These are phyloP conservation scores for Conus canariensis DNA, from an alignment of 2,888 invertebrate species.

Conservation along the genomic window DNA sequence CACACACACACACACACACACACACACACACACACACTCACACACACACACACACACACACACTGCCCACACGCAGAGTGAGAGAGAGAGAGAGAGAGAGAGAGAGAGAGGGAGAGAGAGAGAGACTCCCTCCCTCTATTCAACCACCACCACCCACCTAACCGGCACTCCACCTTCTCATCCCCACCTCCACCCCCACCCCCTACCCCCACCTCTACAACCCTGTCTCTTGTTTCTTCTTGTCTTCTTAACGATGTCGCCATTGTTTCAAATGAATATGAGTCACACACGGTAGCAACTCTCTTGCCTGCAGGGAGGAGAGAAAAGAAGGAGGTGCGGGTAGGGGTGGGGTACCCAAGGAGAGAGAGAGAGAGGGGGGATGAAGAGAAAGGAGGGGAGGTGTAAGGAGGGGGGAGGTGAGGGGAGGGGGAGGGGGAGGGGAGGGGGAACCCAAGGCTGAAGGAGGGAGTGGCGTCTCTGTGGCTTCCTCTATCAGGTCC, in stretches of 20 bases:
- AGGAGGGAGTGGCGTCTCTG: background rate
- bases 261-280: background rate
- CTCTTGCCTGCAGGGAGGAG: background rate
- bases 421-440: background rate
- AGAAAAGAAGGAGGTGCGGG: background rate
- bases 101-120: too few relatives aligned
- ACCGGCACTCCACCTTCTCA: background rate
- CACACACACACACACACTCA: too few relatives aligned
- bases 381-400: background rate
- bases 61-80: too few relatives aligned
- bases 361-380: background rate
- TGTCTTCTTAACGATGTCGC: background rate
- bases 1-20: background rate
- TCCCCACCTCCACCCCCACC: background rate
- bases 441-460: background rate
- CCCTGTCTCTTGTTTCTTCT: background rate
- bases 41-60: background rate
- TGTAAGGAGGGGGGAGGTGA: background rate
- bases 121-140: too few relatives aligned
- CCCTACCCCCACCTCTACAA: background rate
- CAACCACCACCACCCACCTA: too few relatives aligned
- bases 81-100: too few relatives aligned
- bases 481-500: background rate
- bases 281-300: background rate
- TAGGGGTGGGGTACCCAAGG: background rate